A percentile compares a stretch with the other conserved stretches of the same genome.
These are phyloP conservation scores for Heteromormyrus szaboi DNA, from an alignment of 2,797 vertebrate genomes.

Conservation along the genomic window DNA sequence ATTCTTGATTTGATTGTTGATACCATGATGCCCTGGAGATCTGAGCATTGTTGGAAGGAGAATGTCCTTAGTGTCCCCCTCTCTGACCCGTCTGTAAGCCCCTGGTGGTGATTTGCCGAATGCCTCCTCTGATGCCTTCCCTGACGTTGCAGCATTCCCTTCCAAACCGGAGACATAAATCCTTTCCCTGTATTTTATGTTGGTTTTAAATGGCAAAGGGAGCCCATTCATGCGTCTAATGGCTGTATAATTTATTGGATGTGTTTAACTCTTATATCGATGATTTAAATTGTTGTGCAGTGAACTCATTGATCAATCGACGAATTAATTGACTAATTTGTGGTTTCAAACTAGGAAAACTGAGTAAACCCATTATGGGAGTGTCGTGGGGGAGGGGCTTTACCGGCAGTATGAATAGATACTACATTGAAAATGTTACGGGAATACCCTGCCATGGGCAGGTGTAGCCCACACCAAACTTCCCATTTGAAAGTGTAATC, in stretches of 20 bases:
- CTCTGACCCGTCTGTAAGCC: not conserved
- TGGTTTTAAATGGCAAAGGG: not conserved
- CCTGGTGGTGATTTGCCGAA: no score
- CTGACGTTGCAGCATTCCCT: not conserved
- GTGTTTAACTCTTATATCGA: not conserved
- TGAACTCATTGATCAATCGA: not conserved
- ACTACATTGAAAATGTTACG: not conserved
- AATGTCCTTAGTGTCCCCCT: not conserved
- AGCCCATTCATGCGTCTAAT: not conserved
- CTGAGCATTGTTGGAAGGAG: not conserved
- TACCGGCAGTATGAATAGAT: not conserved
- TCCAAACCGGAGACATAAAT: not conserved
- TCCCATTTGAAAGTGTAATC: not conserved
- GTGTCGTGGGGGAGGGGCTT: not conserved
- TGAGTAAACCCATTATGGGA: not conserved
- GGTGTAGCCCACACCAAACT: not conserved
- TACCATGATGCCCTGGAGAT: not conserved
- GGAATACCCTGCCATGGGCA: not conserved
- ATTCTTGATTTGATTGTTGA: not conserved
- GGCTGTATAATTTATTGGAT: not conserved
- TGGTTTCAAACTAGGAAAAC: not conserved
- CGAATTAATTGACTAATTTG: not conserved
- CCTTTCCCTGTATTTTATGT: not conserved
- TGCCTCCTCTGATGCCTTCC: not conserved
- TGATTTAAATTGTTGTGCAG: not conserved